Evolutionary conservation across 1,140 invertebrate genomes (phyloP), one percentile per base, ranked within the genome.

Genomic region (Sycophaga agraensis): DNA sequence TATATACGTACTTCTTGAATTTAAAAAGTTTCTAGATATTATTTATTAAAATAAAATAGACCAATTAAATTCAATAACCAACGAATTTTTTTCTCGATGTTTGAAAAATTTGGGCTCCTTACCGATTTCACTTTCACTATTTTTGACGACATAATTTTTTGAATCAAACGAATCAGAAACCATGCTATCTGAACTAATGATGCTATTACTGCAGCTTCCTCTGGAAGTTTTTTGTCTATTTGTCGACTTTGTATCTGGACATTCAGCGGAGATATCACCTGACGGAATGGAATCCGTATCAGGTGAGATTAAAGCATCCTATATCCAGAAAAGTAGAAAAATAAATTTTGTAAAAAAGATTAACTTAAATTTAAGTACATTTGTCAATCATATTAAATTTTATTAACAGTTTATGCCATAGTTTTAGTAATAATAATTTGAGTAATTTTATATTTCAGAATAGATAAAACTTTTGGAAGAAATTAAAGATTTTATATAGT

Each of bases 91-190:
- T n/a, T n/a, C n/a, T n/a, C n/a, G n/a, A n/a, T n/a, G n/a, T n/a
- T n/a, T n/a, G n/a, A n/a, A n/a, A n/a, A n/a, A n/a, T n/a, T n/a
- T n/a, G n/a, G n/a, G n/a, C n/a, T 8, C 48, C 64, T 69, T 70
- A 80, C 78, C 78, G 24, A 78, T 78, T 67, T 79, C 77, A 65
- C 78, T 79, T 19, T 79, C 75, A 28, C 75, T 80, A 55, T 77
- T 77, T 54, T 76, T 77, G 0, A 74, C 37, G 0, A 68, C 67
- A 24, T 63, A 72, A 65, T 70, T 77, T 50, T 70, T 74, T 2
- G 73, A 77, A 56, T 79, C 77, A 12, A 76, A 57, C 1, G 69
- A 70, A 35, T 76, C 72, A 5, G 76, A 78, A 14, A 74, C 57
- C 17, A 76, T 67, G 35, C 74, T 79, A 22, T 80, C 73, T 0